Conservation (phyloP, 2,888 invertebrate genomes). For the Mallateleia sp. region DNA sequence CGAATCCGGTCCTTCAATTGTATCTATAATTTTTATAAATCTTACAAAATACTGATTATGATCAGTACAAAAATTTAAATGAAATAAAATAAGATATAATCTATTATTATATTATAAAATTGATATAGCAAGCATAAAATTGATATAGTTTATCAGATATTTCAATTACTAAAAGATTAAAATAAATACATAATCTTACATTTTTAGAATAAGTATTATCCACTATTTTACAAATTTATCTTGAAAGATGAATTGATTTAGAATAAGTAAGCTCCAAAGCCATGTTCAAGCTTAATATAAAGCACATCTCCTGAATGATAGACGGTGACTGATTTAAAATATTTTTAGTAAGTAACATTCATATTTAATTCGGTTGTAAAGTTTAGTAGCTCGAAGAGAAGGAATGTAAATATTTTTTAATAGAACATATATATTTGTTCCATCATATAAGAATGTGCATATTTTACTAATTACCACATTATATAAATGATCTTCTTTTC, state of each 20-base stretch:
- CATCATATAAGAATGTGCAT: constrained; percentile 38
- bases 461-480: constrained; percentile 61
- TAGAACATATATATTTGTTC: constrained; percentile 41
- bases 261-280: constrained; percentile 27
- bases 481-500: constrained; percentile 41
- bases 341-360: not conserved
- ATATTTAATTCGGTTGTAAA: constrained; percentile 13
- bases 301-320: not conserved
- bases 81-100: too few relatives aligned
- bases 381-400: constrained; percentile 43
- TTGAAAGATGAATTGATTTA: not conserved
- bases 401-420: constrained; percentile 63
- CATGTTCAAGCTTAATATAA: constrained; percentile 65
- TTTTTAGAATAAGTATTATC: too few relatives aligned
- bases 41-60: too few relatives aligned
- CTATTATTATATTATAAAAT: too few relatives aligned
- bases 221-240: not conserved
- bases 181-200: too few relatives aligned
- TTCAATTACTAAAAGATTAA: too few relatives aligned
- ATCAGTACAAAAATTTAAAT: too few relatives aligned
- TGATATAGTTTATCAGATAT: too few relatives aligned
- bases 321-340: not conserved
- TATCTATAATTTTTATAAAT: too few relatives aligned
- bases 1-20: too few relatives aligned
- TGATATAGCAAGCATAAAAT: too few relatives aligned